Percentiles rank a stretch among this genome's conserved stretches.
phyloP scores from a whole-genome alignment of 1,140 invertebrate species.

The Battus philenor region DNA sequence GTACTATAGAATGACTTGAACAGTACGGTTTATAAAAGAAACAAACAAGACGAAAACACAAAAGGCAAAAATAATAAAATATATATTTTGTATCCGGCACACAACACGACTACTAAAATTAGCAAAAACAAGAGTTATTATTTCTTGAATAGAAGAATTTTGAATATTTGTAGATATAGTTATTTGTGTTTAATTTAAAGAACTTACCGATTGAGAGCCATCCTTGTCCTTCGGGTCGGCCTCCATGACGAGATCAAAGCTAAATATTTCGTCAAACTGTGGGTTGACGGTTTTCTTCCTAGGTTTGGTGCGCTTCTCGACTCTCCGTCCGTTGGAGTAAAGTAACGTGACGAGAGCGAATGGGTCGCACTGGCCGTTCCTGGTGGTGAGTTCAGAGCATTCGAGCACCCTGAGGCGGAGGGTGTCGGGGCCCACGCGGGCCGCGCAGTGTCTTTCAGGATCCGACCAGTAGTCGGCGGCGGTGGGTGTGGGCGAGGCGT shows the following conservation, averaged over 20 bases:
- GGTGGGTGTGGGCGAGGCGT: slow-evolving; percentile 59
- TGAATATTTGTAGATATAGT: no score
- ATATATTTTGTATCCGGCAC: no score
- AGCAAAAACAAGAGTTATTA: no score
- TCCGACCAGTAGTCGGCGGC: slow-evolving; percentile 72
- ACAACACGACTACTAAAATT: no score
- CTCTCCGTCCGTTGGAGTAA: slow-evolving; percentile 87
- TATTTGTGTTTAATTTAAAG: no score
- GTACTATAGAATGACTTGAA: no score
- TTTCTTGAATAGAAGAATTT: not conserved
- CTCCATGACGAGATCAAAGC: slow-evolving; percentile 86
- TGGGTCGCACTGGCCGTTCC: slow-evolving; percentile 93
- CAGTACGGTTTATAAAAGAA: no score
- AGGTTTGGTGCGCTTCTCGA: slow-evolving; percentile 89
- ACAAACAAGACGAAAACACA: no score
- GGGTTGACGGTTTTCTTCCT: slow-evolving; percentile 93
- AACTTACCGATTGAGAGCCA: slow-evolving; percentile 75
- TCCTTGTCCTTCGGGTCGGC: slow-evolving; percentile 74
- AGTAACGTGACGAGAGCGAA: slow-evolving; percentile 88
- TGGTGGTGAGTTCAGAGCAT: slow-evolving; percentile 91
- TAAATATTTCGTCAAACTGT: slow-evolving; percentile 91
- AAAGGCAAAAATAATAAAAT: no score
- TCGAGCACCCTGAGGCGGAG: slow-evolving; percentile 82
- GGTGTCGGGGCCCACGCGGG: slow-evolving; percentile 63
- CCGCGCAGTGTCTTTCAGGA: slow-evolving; percentile 63